These are phyloP conservation scores for Micrasema longulum DNA, from an alignment of 1,140 invertebrate genomes.

Conservation along the genomic window DNA sequence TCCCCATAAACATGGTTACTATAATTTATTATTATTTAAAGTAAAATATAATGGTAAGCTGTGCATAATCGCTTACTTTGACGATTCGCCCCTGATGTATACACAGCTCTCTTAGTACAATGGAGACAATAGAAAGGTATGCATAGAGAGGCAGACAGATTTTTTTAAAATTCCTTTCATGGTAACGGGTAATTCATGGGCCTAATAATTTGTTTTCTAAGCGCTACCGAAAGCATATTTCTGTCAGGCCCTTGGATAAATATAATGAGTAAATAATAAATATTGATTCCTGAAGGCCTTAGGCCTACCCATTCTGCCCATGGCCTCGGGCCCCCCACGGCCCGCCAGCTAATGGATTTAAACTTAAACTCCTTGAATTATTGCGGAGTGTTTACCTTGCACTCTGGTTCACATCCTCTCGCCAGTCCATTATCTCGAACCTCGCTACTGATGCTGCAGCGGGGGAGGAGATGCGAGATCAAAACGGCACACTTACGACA, in stretches of 20 bases:
- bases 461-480: no score
- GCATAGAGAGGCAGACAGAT: no score
- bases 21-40: no score
- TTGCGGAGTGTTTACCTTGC: slow-evolving; percentile 42
- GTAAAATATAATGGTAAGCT: no score
- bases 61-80: no score
- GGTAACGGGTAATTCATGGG: neutral
- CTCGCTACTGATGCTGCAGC: neutral
- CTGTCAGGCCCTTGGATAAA: neutral
- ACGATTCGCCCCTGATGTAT: no score
- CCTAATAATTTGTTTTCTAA: neutral
- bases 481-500: no score
- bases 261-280: neutral
- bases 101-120: no score
- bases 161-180: neutral
- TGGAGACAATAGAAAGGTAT: no score
- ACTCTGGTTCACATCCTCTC: slow-evolving; percentile 47
- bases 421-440: slow-evolving; percentile 13
- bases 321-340: neutral
- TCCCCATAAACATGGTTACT: no score
- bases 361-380: slow-evolving; percentile 40
- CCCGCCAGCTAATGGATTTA: slow-evolving; percentile 49
- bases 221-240: neutral
- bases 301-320: neutral
- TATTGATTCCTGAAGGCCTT: neutral